Conservation (phyloP, 2,797 vertebrate genomes). For the Pseudopleuronectes americanus region DNA sequence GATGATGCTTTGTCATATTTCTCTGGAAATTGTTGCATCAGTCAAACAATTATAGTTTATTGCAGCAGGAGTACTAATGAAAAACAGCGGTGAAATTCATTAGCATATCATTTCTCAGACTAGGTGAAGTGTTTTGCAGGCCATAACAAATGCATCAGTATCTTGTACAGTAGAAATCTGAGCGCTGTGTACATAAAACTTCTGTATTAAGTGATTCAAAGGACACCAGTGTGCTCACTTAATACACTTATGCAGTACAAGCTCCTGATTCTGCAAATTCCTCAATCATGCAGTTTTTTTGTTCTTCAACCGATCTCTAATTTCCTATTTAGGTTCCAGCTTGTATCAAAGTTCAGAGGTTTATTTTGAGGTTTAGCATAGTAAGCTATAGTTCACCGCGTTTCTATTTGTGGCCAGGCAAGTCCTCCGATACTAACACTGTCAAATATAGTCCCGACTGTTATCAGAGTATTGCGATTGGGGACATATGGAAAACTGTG, state of each 20-base stretch:
- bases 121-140: constrained; percentile 16
- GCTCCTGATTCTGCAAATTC: not conserved
- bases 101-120: constrained; percentile 12
- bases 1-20: constrained; percentile 12
- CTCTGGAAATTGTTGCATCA: constrained; percentile 15
- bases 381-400: constrained; percentile 47
- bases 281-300: not conserved
- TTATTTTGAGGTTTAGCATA: constrained; percentile 48
- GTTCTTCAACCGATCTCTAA: not conserved
- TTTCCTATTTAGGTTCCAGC: constrained; percentile 1
- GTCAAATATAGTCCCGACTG: constrained; percentile 55
- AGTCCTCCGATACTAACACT: constrained; percentile 25
- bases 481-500: constrained; percentile 29
- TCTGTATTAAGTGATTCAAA: not conserved
- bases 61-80: constrained; percentile 6
- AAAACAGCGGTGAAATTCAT: constrained; percentile 9
- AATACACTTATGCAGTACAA: not conserved
- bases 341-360: constrained; percentile 9
- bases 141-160: constrained; percentile 15
- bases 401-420: constrained; percentile 52
- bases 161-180: not conserved
- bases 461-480: constrained; percentile 33
- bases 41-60: not conserved
- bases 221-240: not conserved
- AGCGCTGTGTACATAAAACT: not conserved